Base-by-base conservation (phyloP, 2,888 invertebrate species). In the Eudasyphora cyanicolor region DNA sequence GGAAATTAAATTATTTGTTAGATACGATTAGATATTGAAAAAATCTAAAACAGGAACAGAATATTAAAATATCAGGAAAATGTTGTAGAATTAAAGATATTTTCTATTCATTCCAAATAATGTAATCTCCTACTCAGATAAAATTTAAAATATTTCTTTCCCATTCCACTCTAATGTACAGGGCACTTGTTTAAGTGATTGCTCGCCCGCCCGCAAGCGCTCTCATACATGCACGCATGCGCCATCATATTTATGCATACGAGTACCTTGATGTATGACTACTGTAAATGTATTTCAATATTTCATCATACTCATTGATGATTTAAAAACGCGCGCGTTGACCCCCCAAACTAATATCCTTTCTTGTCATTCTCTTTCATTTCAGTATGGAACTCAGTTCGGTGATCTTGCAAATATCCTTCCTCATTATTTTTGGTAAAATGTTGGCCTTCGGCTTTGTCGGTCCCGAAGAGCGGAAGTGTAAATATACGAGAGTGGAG, bases 401-500 rank as follows among this genome's bases (percentile, higher is more conserved):
- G 70, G 85, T 87, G 75, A 88, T 86, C 86, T 79, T 88, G 45
- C 86, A 87, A 62, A 87, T 88, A 84, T 89, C 88, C 69, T 88
- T 89, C 82, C 88, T 91, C 64, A 87, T 87, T 49, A 86, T 88
- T 73, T 87, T 87, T 82, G 85, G 82, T 62, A 88, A 88, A 54
- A 88, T 89, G 89, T 75, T 89, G 85, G 89, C 90, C 45, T 89
- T 89, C 83, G 91, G 89, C 78, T 90, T 88, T 74, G 79, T 86
- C 21, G 84, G 83, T 24, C 88, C 89, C 82, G 89, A 90, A 21
- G 91, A 90, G 8, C 88, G 89, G 17, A 89, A 89, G 74, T 92
- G 92, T 82, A 88, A 88, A 82, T 90, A 90, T 75, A 87, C 88
- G 0, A 87, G 91, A 27, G 88, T 89, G 32, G 90, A 91, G 84